phyloP scores from a whole-genome alignment of 35 echinoderm and acorn worm species.

The Ophiothrix spiculata region DNA sequence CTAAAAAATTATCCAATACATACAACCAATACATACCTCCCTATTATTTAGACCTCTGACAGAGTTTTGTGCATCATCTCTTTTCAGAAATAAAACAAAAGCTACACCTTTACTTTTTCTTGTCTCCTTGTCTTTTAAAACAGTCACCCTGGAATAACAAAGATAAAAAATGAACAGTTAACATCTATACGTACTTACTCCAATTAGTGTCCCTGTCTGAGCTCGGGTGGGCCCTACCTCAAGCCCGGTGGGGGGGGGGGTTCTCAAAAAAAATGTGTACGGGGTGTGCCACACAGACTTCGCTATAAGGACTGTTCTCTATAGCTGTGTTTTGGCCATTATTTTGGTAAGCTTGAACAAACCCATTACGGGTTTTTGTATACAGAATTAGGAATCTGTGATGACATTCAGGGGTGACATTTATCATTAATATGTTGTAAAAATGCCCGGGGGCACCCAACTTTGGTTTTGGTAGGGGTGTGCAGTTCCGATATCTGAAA shows the following conservation, averaged over 20 bases:
- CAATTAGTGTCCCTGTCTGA: not conserved
- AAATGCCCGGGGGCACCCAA: too few relatives aligned
- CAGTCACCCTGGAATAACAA: constrained; percentile 70
- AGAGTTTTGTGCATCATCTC: constrained; percentile 75
- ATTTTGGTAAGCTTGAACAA: too few relatives aligned
- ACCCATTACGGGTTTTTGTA: too few relatives aligned
- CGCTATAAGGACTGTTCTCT: not conserved
- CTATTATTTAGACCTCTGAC: constrained; percentile 80
- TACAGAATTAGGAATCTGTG: too few relatives aligned
- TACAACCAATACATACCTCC: constrained; percentile 58
- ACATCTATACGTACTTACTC: not conserved
- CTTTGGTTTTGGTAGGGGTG: too few relatives aligned
- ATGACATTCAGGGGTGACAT: too few relatives aligned
- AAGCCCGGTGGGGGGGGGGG: not conserved
- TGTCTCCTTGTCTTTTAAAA: constrained; percentile 88
- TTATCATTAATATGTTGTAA: too few relatives aligned
- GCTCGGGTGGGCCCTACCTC: not conserved
- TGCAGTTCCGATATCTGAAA: too few relatives aligned
- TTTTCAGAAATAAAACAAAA: constrained; percentile 85
- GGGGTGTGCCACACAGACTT: not conserved
- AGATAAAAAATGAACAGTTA: not conserved
- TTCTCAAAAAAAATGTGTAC: not conserved
- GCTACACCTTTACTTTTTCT: constrained; percentile 91
- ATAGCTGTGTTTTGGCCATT: not conserved
- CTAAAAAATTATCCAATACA: not conserved